Base-by-base conservation (phyloP, 2,113 vertebrate genomes). In the Nothoprocta pentlandii region DNA sequence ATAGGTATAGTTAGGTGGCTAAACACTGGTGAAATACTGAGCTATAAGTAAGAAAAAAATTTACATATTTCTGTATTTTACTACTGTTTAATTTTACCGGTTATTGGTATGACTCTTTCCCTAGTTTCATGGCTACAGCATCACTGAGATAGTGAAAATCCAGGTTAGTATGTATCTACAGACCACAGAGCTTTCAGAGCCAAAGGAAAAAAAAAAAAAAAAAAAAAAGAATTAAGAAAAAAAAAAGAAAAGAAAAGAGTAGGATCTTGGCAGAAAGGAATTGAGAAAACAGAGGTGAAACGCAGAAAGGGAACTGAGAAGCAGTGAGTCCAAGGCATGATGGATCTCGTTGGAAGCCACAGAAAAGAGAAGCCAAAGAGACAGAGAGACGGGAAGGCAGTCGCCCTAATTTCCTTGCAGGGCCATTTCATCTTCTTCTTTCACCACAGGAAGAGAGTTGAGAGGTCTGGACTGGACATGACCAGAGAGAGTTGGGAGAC, bases 401-500 rank as follows among this genome's bases (percentile, higher is more conserved):
- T 96, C 96, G 93, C 46, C 90, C 97, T 97, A 85, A 98, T 97
- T 96, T 97, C 97, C 97, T 77, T 90, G 92, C 87, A 94, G 67
- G 93, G 94, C 17, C 36, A 92, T 95, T 93, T 99, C 98, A 21
- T 99, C 98, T 93, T 98, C 98, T 97, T 98, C 97, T 63, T 97
- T 98, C 74, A 97, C 94, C 42, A 97, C 95, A 75, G 98, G 98
- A 75, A 97, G 97, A 49, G 97, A 97, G 94, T 89, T 97, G 91
- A 91, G 86, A 78, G 97, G 93, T 46, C 97, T 94, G 90, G 96
- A 80, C 89, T 98, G 98, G 61, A 98, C 95, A 62, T 98, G 98
- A 85, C 98, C 98, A 94, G 98, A 98, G 71, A 98, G 97, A 63
- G 98, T 97, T 75, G 97, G 97, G 7, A 99, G 97, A 49, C 93